Evolutionary conservation across 1,140 invertebrate genomes (phyloP).

Genomic region (Venustaconcha ellipsiformis): DNA sequence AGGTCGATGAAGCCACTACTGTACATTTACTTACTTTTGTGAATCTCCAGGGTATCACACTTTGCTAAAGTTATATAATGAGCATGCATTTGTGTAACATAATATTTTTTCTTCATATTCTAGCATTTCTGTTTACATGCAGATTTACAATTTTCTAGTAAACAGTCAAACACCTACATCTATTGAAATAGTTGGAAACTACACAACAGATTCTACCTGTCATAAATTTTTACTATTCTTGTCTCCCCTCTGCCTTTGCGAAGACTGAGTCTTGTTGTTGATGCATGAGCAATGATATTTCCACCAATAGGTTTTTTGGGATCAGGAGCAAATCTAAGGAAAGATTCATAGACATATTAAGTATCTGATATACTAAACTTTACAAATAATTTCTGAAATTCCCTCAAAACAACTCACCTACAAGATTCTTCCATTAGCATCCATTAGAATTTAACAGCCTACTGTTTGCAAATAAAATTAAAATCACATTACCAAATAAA

Average conservation of each 20-base stretch:
- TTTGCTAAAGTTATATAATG: too few relatives aligned
- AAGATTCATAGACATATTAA: slow-evolving; percentile 5
- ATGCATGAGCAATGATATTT: slow-evolving; percentile 85
- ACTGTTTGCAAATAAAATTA: background rate
- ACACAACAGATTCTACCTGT: slow-evolving; percentile 70
- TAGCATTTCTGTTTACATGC: too few relatives aligned
- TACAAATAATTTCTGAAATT: background rate
- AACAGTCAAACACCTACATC: background rate
- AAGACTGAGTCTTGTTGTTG: slow-evolving; percentile 80
- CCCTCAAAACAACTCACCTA: background rate
- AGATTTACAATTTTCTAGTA: too few relatives aligned
- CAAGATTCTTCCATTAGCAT: background rate
- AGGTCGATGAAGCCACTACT: too few relatives aligned
- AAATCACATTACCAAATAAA: background rate
- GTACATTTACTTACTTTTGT: too few relatives aligned
- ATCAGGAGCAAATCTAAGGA: slow-evolving; percentile 76
- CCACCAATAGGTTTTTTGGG: slow-evolving; percentile 87
- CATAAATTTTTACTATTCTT: slow-evolving; percentile 85
- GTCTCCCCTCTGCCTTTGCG: slow-evolving; percentile 81
- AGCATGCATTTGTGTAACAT: too few relatives aligned
- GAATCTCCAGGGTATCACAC: too few relatives aligned
- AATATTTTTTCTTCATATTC: too few relatives aligned
- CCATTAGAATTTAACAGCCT: background rate
- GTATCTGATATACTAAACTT: too few relatives aligned
- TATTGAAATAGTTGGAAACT: background rate